These are phyloP conservation scores for Calonectris borealis DNA, from an alignment of 2,113 vertebrate genomes.

Conservation along the genomic window DNA sequence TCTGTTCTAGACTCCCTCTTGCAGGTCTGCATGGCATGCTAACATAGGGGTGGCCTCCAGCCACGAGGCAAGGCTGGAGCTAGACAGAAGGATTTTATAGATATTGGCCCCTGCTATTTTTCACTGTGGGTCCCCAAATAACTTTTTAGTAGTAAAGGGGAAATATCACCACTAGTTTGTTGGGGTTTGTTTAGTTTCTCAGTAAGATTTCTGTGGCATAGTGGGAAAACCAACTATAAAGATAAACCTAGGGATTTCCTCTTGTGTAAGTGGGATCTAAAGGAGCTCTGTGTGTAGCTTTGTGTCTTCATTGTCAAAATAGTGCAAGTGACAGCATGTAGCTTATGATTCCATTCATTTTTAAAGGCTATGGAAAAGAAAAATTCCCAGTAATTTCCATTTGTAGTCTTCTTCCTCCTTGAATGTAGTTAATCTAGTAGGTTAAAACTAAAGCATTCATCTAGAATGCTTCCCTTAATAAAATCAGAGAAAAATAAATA, in stretches of 20 bases:
- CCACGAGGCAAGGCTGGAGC: background rate
- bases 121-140: background rate
- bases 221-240: background rate
- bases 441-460: background rate
- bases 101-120: background rate
- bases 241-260: background rate
- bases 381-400: background rate
- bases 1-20: background rate
- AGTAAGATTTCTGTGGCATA: background rate
- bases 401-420: background rate
- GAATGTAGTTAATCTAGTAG: background rate
- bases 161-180: background rate
- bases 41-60: background rate
- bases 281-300: background rate
- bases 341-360: background rate
- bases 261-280: background rate
- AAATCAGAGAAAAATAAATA: background rate
- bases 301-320: background rate
- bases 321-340: background rate
- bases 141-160: background rate
- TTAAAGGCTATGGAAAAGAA: background rate
- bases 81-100: background rate
- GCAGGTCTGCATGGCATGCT: fast-evolving
- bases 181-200: background rate
- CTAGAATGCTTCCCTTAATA: background rate